A percentile compares a stretch with the other conserved stretches of the same genome.
Conservation (phyloP, 2,888 invertebrate genomes). For the Clusia tigrina region DNA sequence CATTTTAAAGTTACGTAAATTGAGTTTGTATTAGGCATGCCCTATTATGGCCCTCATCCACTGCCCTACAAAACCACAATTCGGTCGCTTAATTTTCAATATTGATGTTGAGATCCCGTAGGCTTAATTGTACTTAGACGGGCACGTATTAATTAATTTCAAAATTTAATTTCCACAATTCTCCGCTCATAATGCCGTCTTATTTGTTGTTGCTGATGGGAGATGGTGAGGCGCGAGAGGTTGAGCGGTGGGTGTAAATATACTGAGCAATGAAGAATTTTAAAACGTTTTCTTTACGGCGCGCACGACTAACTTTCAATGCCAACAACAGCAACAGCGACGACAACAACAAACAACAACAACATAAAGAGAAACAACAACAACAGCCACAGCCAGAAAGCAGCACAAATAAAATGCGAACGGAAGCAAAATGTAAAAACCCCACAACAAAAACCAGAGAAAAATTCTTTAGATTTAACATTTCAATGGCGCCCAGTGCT, state of each 20-base stretch:
- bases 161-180: slow-evolving; percentile 27
- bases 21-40: not conserved
- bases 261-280: not conserved
- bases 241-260: not conserved
- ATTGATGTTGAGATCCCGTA: slow-evolving; percentile 29
- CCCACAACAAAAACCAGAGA: not conserved
- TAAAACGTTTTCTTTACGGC: slow-evolving; percentile 16
- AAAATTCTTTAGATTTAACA: slow-evolving; percentile 30
- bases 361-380: no score
- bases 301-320: slow-evolving; percentile 18
- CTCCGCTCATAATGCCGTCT: slow-evolving; percentile 5
- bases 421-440: slow-evolving; percentile 8
- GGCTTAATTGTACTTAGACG: slow-evolving; percentile 29
- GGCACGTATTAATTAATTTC: slow-evolving; percentile 32
- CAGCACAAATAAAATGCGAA: not conserved
- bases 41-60: no score
- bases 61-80: slow-evolving; percentile 12
- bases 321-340: not conserved
- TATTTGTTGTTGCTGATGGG: no score
- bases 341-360: not conserved
- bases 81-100: slow-evolving; percentile 22
- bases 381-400: not conserved
- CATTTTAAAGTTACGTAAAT: no score
- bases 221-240: not conserved
- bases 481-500: slow-evolving; percentile 26